Evolutionary conservation across 2,113 vertebrate genomes (phyloP), one percentile per base, ranked within the genome.

Genomic region (Thunnus thynnus): DNA sequence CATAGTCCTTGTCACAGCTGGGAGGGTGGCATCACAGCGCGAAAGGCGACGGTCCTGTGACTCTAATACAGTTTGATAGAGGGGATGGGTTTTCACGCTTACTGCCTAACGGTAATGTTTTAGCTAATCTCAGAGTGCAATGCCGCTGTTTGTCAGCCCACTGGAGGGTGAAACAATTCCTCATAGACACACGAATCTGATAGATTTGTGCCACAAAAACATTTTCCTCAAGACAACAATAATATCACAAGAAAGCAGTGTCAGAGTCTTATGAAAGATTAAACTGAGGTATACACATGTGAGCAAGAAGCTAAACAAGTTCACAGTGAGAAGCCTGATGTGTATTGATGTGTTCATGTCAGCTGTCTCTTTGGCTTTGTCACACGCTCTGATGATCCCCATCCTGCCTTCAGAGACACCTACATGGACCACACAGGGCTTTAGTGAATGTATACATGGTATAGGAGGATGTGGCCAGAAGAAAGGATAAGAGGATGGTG

Each of bases 291-390:
- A 25, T 5, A 48, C 55, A 78, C 56, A 79, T 62, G 44, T 3
- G 5, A 75, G 30, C 72, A 51, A 47, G 32, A 12, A 17, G 76
- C 25, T 54, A 13, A 73, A 82, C 66, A 76, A 48, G 66, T 47
- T 36, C 61, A 10, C 48, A 18, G 51, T 17, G 61, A 44, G 36
- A 30, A 76, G 55, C 41, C 25, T 81, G 14, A 83, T 69, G 44
- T 76, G 72, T 84, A 75, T 80, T 67, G 80, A 92, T 81, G 76
- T 79, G 86, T 72, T 84, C 84, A 72, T 55, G 67, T 82, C 78
- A 67, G 84, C 72, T 61, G 84, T 85, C 79, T 86, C 78, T 76
- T 56, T 20, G 56, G 72, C 18, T 81, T 25, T 3, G 9, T 76
- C 71, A 44, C 61, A 54, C 20, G 50, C 85, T 74, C 62, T 11